Base-by-base conservation (phyloP, 2,888 invertebrate genomes). In the Apamea monoglypha region DNA sequence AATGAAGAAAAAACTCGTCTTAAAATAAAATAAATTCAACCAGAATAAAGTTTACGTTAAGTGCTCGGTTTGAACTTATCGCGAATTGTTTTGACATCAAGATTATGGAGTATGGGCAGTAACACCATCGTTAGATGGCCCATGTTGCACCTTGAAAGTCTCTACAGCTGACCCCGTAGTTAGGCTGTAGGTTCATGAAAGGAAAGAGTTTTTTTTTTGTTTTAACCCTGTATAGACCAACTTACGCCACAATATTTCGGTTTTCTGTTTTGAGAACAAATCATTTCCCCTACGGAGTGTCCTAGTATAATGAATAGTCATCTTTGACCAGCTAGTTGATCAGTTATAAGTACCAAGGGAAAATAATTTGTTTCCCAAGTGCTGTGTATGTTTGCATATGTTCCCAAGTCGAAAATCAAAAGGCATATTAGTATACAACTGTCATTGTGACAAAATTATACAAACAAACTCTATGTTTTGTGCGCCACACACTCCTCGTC, bases 401-500 rank as follows among this genome's bases (percentile, higher is more conserved):
- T 53, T 78, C 68, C 44, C 63, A 67, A 53, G 47, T 8, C 61
- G 44, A 80, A 84, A 71, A 68, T 36, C 61, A 84, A 63, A 72
- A 84, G 53, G 5, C 6, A 64, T 66, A 14, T 53, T 14, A 56
- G 44, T 70, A 76, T 25, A 68, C 70, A 74, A 74, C 68, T 68
- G 61, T 81, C 88, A 70, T 81, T 76, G 87, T 84, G 40, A 53
- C 47, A 66, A 85, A 81, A 74, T 87, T 90, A 82, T 83, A 40
- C 77, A 85, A 89, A 87, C 85, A 87, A 64, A 47, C n/a, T 3
- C 16, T 53, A 40, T 63, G 75, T 71, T 64, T 53, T 76, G 59
- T 50, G 77, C 61, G 25, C 50, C 76, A 68, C 53, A 66, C 63
- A 71, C 71, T n/a, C 59, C n/a, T 69, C 77, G 73, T 79, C 69